Base-by-base conservation (phyloP, 2,113 vertebrate species). In the Choloepus hoffmanni region DNA sequence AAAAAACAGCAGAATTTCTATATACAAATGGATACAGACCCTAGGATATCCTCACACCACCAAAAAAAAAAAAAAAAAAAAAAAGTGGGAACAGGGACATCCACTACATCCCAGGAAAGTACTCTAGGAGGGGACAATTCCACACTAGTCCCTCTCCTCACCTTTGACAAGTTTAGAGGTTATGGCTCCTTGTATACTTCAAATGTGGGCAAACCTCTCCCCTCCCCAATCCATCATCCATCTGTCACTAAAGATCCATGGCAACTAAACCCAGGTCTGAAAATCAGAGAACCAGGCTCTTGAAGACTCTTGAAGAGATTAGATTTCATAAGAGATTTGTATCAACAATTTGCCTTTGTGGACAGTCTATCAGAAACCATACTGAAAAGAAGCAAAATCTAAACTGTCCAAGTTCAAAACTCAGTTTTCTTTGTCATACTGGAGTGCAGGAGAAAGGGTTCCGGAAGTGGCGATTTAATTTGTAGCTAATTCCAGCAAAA, bases 401-500 rank as follows among this genome's bases (percentile, higher is more conserved):
- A 63, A 95, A 73, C 28, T 18, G 7, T 77, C 28, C 5, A 48
- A 89, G n/a, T 53, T 74, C 26, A 73, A 26, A 76, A 73, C 33
- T 58, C 50, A 36, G 28, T 84, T 91, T 94, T 94, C 79, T 50
- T 86, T 90, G 84, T 23, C n/a, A 68, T 60, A 36, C 85, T 45
- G 23, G 65, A 82, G 81, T 90, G 70, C 50, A 53, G 53, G 67
- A 95, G 77, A 62, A 92, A 79, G 90, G 60, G 73, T 95, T 92
- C 95, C 48, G 73, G 96, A 96, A 95, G 95, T 95, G 93, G 95
- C 72, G 82, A 77, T 23, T 93, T 85, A 76, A 89, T 94, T 96
- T 65, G 85, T 76, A 79, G 95, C 97, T 96, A 90, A 94, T 97
- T 97, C 94, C 73, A 33, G 97, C 85, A 68, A 85, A 94, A 88